Percentiles rank a stretch among this genome's conserved stretches.
Conservation (phyloP, 2,113 vertebrate genomes). For the Calonectris borealis region DNA sequence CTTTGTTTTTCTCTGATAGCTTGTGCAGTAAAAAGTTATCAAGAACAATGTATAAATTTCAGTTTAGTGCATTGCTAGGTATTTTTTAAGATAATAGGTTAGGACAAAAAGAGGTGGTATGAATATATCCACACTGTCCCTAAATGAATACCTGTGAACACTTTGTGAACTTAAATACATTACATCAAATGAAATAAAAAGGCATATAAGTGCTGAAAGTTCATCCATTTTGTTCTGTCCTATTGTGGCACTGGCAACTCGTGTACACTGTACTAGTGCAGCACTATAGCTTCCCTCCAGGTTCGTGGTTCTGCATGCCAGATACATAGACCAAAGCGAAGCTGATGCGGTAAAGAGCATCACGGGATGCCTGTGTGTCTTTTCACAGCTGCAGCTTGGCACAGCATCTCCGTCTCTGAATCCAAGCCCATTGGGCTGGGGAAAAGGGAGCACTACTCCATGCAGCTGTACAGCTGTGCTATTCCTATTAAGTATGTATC, state of each 20-base stretch:
- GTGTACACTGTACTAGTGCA: too few species aligned
- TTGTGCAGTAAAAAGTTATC: background rate
- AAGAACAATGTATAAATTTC: background rate
- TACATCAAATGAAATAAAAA: background rate
- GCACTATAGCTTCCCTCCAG: background rate
- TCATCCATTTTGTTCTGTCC: background rate
- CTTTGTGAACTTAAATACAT: background rate
- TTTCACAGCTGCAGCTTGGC: background rate
- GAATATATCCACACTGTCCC: background rate
- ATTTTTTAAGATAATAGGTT: background rate
- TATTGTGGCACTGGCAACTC: background rate
- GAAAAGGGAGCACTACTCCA: background rate
- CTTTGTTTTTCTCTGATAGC: background rate
- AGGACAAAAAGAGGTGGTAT: background rate
- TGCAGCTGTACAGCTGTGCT: background rate
- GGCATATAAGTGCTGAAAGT: background rate
- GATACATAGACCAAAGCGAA: background rate
- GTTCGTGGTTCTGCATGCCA: background rate
- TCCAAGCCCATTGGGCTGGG: background rate
- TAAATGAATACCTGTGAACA: background rate
- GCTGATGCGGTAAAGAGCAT: background rate
- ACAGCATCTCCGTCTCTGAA: background rate
- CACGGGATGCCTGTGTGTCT: background rate
- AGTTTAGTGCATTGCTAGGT: background rate
- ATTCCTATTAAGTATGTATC: rapidly evolving